Base-by-base conservation (phyloP, 2,888 invertebrate genomes). In the Omphaloscelis lunosa region DNA sequence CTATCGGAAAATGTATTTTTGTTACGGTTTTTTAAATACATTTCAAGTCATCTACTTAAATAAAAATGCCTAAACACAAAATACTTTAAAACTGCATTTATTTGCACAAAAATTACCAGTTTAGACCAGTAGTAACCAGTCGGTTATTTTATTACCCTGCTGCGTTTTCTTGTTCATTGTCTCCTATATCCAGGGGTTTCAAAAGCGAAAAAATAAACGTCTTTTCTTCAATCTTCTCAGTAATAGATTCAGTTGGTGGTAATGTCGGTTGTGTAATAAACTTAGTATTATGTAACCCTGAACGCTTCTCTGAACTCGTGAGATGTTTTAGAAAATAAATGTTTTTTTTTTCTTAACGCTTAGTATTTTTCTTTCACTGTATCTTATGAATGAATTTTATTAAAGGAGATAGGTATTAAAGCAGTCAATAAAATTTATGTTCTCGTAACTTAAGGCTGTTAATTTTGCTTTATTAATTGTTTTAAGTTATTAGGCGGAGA, bases 151-250 rank as follows among this genome's bases (percentile, higher is more conserved):
- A n/a, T 56, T 56, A 5, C 12, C 20, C 67, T 82, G 82, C 63
- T 79, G n/a, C 3, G 15, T 29, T 56, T 0, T 48, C 39, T 65
- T 39, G 8, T 23, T 41, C 17, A 11, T 2, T 61, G 56, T n/a
- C 4, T 20, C n/a, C n/a, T 58, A 39, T 23, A 56, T 67, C 48
- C 53, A 56, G 27, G 59, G 48, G 48, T 34, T 45, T 68, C n/a
- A 61, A 70, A 71, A 68, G 67, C 34, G 29, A 71, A 70, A 73
- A 73, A 73, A 63, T 56, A 74, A 66, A 80, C 48, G 59, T 74
- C 27, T 56, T 59, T 84, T 84, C 73, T 80, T 80, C 71, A 82
- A 84, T 80, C 67, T 68, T 59, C 70, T 71, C 70, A 15, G 84
- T 68, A 74, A 74, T 71, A 68, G 59, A 72, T 74, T 79, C 74